Evolutionary conservation across 2,113 vertebrate genomes (phyloP), one percentile per base, ranked within the genome.

Genomic region (Labeo rohita): DNA sequence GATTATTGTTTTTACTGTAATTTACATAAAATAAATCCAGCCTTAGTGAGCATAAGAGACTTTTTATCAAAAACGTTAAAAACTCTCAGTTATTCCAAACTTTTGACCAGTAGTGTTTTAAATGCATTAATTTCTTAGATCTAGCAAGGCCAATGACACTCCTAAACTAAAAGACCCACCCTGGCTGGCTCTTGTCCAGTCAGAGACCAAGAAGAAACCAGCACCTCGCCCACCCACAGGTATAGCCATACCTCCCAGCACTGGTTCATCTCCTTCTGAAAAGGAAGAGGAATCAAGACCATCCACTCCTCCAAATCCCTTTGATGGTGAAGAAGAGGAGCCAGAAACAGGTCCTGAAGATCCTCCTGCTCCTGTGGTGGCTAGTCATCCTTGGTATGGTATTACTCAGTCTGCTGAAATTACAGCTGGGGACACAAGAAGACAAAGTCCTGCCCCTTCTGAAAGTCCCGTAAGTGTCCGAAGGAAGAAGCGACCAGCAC

Each of bases 151-250:
- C 81, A 91, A 88, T 92, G 93, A 92, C 88, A 86, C 84, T 82
- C 92, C 92, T 39, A 96, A 95, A 93, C 91, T 95, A 89, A 99
- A 97, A 93, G 97, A 98, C 84, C 98, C 98, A 2, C 98, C 98
- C 0, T 99, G 98, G 98, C 96, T 99, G 86, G 92, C 95, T 1
- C 94, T 99, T 90, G 98, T 99, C 80, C 96, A 97, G 83, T 93
- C 95, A 80, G 97, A 99, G 88, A 9, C 95, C 84, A 97, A 95
- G 94, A 99, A 96, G 95, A 98, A 97, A 93, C 96, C 94, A 52
- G 96, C 98, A 86, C 97, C 98, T 3, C 95, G 92, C 45, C 96
- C 95, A 61, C 94, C 92, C 88, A 65, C 89, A 0, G 91, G 89
- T 59, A 83, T 89, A 70, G 79, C 92, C 54, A 91, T 90, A 23